phyloP scores from a whole-genome alignment of 2,113 vertebrate genomes.

The Naja naja region DNA sequence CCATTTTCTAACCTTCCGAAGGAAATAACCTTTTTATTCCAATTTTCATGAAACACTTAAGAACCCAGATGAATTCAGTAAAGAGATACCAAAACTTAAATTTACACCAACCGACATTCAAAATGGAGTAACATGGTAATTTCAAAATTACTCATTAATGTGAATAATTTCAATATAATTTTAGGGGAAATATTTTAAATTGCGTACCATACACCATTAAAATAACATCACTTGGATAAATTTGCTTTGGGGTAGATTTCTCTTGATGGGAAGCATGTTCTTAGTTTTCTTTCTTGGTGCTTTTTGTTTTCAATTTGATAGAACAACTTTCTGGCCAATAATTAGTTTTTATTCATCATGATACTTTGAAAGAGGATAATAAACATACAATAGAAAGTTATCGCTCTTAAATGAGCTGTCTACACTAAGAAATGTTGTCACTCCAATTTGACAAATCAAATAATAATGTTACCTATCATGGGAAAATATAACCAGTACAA shows the following conservation, averaged over 20 bases:
- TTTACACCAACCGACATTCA: conserved; percentile 8
- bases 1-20: no score
- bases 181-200: conserved; percentile 7
- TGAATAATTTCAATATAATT: conserved; percentile 23
- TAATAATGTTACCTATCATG: conserved; percentile 73
- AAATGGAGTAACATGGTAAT: background rate
- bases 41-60: background rate
- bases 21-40: background rate
- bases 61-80: background rate
- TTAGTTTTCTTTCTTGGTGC: conserved; percentile 13
- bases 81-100: background rate
- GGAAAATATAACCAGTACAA: conserved; percentile 67
- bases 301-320: conserved; percentile 11
- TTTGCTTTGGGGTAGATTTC: conserved; percentile 21
- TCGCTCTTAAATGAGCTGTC: conserved; percentile 64
- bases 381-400: conserved; percentile 66
- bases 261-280: conserved; percentile 20
- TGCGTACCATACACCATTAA: background rate
- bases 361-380: conserved; percentile 46
- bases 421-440: conserved; percentile 63
- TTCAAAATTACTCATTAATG: rapidly evolving
- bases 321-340: conserved; percentile 39
- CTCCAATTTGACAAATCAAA: conserved; percentile 74
- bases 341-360: conserved; percentile 37
- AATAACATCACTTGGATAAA: conserved; percentile 25